Percentiles rank a stretch among this genome's conserved stretches.
These are phyloP conservation scores for Chaetodon trifasciatus DNA, from an alignment of 2,797 vertebrate species.

Conservation along the genomic window DNA sequence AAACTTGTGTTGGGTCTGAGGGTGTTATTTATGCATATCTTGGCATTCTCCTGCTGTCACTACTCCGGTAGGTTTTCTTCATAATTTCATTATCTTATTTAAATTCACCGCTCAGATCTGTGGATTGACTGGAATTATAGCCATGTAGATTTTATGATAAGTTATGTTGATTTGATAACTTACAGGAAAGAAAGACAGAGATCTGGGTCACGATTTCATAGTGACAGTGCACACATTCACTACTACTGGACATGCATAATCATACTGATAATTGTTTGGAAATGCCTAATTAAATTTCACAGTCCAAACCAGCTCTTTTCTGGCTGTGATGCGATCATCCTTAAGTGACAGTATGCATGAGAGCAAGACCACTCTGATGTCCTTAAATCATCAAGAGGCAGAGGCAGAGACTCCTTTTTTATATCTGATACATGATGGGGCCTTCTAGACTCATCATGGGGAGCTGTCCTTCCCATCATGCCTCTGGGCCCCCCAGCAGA, in stretches of 20 bases:
- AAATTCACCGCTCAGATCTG: conserved; percentile 7
- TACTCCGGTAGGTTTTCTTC: conserved; percentile 7
- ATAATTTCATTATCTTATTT: conserved; percentile 9
- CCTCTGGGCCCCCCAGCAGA: conserved; percentile 59
- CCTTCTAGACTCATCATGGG: conserved; percentile 67
- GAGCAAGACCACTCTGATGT: conserved; percentile 47
- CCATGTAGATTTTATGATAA: not conserved
- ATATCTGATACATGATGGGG: conserved; percentile 68
- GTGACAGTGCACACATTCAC: conserved; percentile 9
- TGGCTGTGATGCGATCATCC: conserved; percentile 25
- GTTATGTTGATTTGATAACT: conserved; percentile 4
- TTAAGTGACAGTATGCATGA: conserved; percentile 42
- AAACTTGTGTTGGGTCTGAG: conserved; percentile 11
- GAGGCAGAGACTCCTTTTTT: conserved; percentile 25
- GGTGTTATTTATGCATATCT: conserved; percentile 26
- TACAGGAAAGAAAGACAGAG: not conserved
- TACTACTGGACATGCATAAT: conserved; percentile 22
- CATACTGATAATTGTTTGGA: not conserved
- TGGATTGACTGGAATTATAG: not conserved
- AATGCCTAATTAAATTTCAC: conserved; percentile 15
- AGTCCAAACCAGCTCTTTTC: conserved; percentile 24
- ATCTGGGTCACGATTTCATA: not conserved
- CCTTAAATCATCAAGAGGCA: conserved; percentile 42
- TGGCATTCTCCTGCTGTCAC: conserved; percentile 37
- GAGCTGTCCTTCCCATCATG: conserved; percentile 59